phyloP scores from a whole-genome alignment of 2,888 invertebrate species.

The Drosophila mimica region DNA sequence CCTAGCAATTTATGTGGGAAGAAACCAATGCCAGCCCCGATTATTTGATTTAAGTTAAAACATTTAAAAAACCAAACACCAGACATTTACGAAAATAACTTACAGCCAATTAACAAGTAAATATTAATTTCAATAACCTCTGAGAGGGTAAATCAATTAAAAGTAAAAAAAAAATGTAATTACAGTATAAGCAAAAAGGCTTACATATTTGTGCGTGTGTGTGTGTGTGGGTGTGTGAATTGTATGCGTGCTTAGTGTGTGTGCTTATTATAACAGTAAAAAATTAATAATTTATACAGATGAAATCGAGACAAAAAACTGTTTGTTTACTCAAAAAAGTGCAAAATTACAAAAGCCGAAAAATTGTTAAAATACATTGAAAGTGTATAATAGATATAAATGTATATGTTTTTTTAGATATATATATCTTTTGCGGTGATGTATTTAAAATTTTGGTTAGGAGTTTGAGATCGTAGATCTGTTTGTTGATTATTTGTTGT shows the following conservation, averaged over 20 bases:
- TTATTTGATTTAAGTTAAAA: not conserved
- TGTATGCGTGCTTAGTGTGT: slow-evolving; percentile 9
- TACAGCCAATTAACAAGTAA: not conserved
- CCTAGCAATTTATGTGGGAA: not conserved
- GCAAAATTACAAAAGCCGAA: slow-evolving; percentile 42
- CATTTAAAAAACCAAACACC: not conserved
- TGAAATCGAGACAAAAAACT: slow-evolving; percentile 23
- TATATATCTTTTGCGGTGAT: slow-evolving; percentile 16
- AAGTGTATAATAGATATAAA: not conserved
- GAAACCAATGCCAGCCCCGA: not conserved
- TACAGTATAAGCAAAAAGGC: not conserved
- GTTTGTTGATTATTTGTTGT: slow-evolving; percentile 22
- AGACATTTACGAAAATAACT: not conserved
- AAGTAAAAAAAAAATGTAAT: not conserved
- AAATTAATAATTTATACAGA: slow-evolving; percentile 54
- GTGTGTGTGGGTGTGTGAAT: slow-evolving; percentile 3
- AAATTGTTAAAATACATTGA: not conserved
- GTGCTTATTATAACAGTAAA: slow-evolving; percentile 67
- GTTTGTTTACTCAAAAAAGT: slow-evolving; percentile 16
- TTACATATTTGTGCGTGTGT: slow-evolving; percentile 5
- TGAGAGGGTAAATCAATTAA: slow-evolving; percentile 9
- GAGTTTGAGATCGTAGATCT: slow-evolving; percentile 14
- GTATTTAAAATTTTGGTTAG: slow-evolving; percentile 22
- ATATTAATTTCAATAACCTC: not conserved
- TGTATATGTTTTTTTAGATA: slow-evolving; percentile 6